Conservation (phyloP, 2,797 vertebrate genomes). For the Manis javanica region DNA sequence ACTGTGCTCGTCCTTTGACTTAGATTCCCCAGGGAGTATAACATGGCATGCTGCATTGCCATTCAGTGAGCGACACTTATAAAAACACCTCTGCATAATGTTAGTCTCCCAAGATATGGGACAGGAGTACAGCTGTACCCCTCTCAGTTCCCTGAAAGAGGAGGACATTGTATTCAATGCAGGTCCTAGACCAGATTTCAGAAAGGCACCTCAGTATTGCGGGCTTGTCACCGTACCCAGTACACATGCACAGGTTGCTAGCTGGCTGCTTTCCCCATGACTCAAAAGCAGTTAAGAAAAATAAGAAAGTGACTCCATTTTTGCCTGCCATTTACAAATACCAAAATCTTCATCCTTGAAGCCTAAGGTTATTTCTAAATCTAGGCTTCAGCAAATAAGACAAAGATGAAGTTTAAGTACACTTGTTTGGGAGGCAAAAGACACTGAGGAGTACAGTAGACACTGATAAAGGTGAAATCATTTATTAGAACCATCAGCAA, state of each 20-base stretch:
- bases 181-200: slow-evolving; percentile 74
- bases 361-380: slow-evolving; percentile 37
- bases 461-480: slow-evolving; percentile 1
- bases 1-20: slow-evolving; percentile 5
- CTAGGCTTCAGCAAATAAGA: slow-evolving; percentile 31
- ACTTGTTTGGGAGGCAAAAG: slow-evolving; percentile 40
- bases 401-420: slow-evolving; percentile 64
- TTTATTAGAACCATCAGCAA: slow-evolving; percentile 27
- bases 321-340: slow-evolving; percentile 27
- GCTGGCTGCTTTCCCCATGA: slow-evolving; percentile 64
- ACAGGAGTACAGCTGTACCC: slow-evolving; percentile 56
- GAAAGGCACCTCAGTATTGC: slow-evolving; percentile 72
- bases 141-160: slow-evolving; percentile 75
- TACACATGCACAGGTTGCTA: slow-evolving; percentile 60
- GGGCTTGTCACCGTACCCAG: slow-evolving; percentile 69
- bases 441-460: background rate
- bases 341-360: slow-evolving; percentile 57
- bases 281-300: slow-evolving; percentile 62
- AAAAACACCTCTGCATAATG: slow-evolving; percentile 66
- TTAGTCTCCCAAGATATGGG: slow-evolving; percentile 44
- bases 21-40: slow-evolving; percentile 50
- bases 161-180: slow-evolving; percentile 74
- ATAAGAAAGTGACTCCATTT: slow-evolving; percentile 62
- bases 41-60: slow-evolving; percentile 44
- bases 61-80: slow-evolving; percentile 55